Percentiles rank a stretch among this genome's conserved stretches.
phyloP scores from a whole-genome alignment of 1,140 invertebrate species.

The Habropoda laboriosa region DNA sequence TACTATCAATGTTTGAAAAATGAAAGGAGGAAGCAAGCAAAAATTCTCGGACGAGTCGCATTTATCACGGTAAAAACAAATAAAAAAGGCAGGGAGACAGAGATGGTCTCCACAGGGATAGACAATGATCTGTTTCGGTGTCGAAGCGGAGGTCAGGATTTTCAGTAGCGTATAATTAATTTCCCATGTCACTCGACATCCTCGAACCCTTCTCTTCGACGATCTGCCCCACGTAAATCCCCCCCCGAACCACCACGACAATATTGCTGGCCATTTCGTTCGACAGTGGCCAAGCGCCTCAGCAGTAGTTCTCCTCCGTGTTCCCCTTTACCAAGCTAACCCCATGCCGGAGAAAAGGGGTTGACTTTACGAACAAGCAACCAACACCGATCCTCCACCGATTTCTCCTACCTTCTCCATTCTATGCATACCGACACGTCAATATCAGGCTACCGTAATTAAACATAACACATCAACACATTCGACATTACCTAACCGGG shows the following conservation, averaged over 20 bases:
- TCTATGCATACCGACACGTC: conserved; percentile 76
- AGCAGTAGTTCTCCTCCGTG: conserved; percentile 71
- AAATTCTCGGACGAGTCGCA: neutral
- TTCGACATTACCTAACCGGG: conserved; percentile 67
- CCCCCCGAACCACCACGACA: conserved; percentile 76
- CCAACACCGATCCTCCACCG: conserved; percentile 61
- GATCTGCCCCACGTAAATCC: conserved; percentile 70
- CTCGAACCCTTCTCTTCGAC: conserved; percentile 62
- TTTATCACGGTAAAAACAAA: conserved; percentile 1
- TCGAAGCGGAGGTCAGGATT: conserved; percentile 70
- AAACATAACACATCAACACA: conserved; percentile 82
- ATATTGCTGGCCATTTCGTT: conserved; percentile 81
- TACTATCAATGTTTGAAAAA: too few relatives aligned
- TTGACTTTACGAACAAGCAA: conserved; percentile 78
- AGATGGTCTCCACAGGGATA: neutral
- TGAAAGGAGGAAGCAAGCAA: too few relatives aligned
- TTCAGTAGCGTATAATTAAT: conserved; percentile 82
- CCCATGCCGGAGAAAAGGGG: conserved; percentile 75
- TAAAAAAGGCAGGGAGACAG: neutral
- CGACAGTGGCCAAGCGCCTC: conserved; percentile 75
- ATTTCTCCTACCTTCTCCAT: conserved; percentile 36
- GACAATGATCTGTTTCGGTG: conserved; percentile 47
- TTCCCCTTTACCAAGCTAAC: conserved; percentile 60
- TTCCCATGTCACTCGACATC: conserved; percentile 77
- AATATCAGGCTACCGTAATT: conserved; percentile 79